Percentiles rank a stretch among this genome's conserved stretches.
Evolutionary conservation across 1,140 invertebrate species (phyloP).

Genomic region (Schlechtendalia chinensis): DNA sequence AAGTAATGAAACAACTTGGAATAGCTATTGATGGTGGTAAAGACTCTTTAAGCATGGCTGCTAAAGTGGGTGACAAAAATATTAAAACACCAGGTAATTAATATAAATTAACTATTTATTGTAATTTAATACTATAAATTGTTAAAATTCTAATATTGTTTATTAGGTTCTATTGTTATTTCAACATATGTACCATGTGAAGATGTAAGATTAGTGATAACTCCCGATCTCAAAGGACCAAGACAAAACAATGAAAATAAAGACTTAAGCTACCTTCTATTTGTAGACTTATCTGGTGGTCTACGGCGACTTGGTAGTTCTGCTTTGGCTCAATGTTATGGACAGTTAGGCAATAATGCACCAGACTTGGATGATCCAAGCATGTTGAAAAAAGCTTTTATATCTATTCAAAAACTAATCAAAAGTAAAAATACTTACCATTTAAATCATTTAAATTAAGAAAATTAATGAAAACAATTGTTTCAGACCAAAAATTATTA

Average conservation of each 20-base stretch:
- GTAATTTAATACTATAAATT: neutral
- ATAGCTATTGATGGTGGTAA: slow-evolving; percentile 97
- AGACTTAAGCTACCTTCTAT: slow-evolving; percentile 60
- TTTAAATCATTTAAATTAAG: slow-evolving; percentile 2
- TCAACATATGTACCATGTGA: slow-evolving; percentile 93
- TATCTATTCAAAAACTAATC: slow-evolving; percentile 78
- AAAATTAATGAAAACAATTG: slow-evolving; percentile 24
- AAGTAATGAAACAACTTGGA: slow-evolving; percentile 79
- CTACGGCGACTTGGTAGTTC: slow-evolving; percentile 80
- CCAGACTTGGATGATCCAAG: slow-evolving; percentile 77
- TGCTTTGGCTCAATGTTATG: slow-evolving; percentile 85
- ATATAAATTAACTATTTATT: slow-evolving; percentile 19
- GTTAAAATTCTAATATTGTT: neutral
- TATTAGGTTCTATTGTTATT: slow-evolving; percentile 80
- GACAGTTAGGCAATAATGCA: slow-evolving; percentile 75
- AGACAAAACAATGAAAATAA: slow-evolving; percentile 53
- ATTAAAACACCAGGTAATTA: slow-evolving; percentile 77
- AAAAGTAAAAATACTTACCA: slow-evolving; percentile 61
- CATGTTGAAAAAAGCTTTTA: slow-evolving; percentile 73
- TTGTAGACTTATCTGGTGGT: slow-evolving; percentile 68
- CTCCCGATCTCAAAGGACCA: slow-evolving; percentile 83
- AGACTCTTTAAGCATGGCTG: slow-evolving; percentile 97
- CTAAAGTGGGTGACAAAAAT: slow-evolving; percentile 69
- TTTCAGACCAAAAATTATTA: slow-evolving; percentile 68
- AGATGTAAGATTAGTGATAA: slow-evolving; percentile 77